Conservation (phyloP, 2,797 vertebrate species). For the Microctenopoma lineatum region DNA sequence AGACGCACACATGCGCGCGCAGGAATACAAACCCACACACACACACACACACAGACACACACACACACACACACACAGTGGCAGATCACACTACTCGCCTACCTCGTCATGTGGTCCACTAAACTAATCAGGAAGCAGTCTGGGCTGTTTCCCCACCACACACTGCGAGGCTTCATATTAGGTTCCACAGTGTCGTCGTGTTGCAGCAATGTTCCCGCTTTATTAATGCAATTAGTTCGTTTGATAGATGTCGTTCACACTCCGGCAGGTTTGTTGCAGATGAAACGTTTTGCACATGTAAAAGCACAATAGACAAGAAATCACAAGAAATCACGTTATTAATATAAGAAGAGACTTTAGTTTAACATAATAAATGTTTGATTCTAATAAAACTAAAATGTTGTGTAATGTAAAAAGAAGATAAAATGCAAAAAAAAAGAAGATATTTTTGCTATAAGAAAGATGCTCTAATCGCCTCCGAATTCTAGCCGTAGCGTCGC, state of each 20-base stretch:
- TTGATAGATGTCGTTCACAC: too few relatives aligned
- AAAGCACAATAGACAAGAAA: too few relatives aligned
- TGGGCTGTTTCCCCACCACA: constrained; percentile 69
- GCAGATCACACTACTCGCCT: constrained; percentile 50
- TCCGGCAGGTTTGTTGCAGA: too few relatives aligned
- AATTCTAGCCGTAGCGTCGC: constrained; percentile 2
- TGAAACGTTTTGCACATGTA: too few relatives aligned
- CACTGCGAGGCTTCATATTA: constrained; percentile 57
- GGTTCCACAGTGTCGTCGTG: constrained; percentile 14
- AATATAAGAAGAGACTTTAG: too few relatives aligned
- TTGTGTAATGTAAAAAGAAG: too few relatives aligned
- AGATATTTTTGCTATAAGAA: neutral
- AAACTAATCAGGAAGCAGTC: constrained; percentile 78
- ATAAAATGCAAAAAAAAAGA: too few relatives aligned
- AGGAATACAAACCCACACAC: constrained; percentile 3
- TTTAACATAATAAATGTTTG: too few relatives aligned
- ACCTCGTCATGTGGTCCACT: constrained; percentile 65
- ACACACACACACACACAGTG: constrained; percentile 26
- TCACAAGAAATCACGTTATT: too few relatives aligned
- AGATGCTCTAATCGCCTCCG: constrained; percentile 25
- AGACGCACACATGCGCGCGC: constrained; percentile 31
- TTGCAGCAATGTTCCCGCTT: constrained; percentile 20
- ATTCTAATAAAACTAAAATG: too few relatives aligned
- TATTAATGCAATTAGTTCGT: constrained; percentile 6
- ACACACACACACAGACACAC: constrained; percentile 11